Evolutionary conservation across 1,140 invertebrate genomes (phyloP), one percentile per base, ranked within the genome.

Genomic region (Pseudachorutes palmiensis): DNA sequence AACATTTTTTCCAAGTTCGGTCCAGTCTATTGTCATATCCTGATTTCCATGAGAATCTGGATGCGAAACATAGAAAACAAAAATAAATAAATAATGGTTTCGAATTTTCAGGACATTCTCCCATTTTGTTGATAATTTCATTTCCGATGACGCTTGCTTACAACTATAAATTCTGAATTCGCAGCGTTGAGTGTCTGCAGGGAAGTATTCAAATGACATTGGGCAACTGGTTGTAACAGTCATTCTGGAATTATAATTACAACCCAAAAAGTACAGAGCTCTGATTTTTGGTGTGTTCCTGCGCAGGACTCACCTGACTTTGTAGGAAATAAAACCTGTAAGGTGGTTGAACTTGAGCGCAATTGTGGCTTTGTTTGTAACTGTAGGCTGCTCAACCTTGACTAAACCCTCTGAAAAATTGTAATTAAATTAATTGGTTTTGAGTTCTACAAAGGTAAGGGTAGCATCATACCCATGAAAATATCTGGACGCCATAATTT

Each of bases 181-280:
- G 29, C 59, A 61, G 19, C 32, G 29, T 61, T 61, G 59, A 9
- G 59, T 61, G 26, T 61, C 59, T 9, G 59, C 59, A 61, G 59
- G 59, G 29, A 32, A 61, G 30, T 32, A 61, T 36, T 61, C 12
- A 24, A 61, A 61, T 9, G 19, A 9, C 59, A 61, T 61, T 61
- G 59, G 59, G 33, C 59, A 61, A 30, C 31, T 61, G 12, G 30
- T 16, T 36, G 14, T 31, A 12, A 61, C 29, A 5, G 59, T 31
- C 29, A 61, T 61, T 9, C 59, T 61, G 33, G 2, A 64, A 64
- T 12, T 12, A 26, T 16, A 5, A 51, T 26, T 64, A 60, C 3
- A 14, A 29, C 12, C 3, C 41, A 24, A 9, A 62, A 32, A 62
- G 9, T 36, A 14, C 28, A 29, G 5, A 9, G 22, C 55, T 24